Conservation (phyloP, 2,113 vertebrate genomes). For the Myodes glareolus region DNA sequence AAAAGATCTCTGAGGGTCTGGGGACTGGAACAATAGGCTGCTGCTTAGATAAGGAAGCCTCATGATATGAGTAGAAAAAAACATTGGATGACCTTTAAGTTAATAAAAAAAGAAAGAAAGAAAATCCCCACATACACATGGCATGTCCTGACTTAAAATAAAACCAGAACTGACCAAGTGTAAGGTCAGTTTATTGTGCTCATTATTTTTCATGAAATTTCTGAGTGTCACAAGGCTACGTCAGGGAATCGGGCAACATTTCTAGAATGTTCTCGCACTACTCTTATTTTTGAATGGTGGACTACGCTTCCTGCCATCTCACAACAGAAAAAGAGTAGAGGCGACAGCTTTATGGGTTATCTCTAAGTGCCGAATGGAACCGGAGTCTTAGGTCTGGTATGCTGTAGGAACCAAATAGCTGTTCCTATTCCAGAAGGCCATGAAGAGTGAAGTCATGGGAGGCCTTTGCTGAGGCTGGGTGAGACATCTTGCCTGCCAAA, state of each 20-base stretch:
- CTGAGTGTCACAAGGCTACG: background rate
- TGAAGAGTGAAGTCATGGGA: background rate
- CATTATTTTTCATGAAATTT: conserved; percentile 60
- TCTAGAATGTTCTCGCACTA: background rate
- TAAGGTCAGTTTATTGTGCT: background rate
- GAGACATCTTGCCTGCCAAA: background rate
- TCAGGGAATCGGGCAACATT: background rate
- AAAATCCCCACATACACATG: background rate
- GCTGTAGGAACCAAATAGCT: background rate
- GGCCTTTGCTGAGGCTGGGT: background rate
- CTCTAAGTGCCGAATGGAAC: background rate
- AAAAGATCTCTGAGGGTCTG: conserved; percentile 36
- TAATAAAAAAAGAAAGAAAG: background rate
- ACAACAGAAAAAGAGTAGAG: background rate
- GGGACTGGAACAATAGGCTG: conserved; percentile 63
- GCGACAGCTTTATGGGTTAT: background rate
- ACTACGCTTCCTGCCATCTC: background rate
- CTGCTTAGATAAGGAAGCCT: conserved; percentile 64
- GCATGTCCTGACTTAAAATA: conserved; percentile 67
- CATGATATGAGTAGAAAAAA: conserved; percentile 55
- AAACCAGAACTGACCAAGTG: conserved; percentile 67
- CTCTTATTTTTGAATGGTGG: background rate
- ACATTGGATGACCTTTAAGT: conserved; percentile 69
- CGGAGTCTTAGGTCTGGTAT: background rate
- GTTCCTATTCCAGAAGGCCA: background rate